Base-by-base conservation (phyloP, 2,888 invertebrate species). In the Stenoptilia bipunctidactyla region DNA sequence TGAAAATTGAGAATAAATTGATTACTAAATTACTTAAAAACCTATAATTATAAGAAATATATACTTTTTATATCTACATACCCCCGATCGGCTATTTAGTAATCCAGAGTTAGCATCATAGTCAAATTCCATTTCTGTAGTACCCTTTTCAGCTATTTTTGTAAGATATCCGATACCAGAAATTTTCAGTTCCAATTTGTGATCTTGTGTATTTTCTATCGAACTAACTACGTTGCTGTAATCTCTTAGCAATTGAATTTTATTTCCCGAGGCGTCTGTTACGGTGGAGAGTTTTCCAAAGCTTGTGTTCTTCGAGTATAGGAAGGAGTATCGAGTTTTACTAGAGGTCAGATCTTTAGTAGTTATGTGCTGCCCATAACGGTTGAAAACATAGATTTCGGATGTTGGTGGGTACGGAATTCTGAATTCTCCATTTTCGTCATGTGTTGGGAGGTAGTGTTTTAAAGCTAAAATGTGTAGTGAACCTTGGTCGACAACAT, bases 331-430 rank as follows among this genome's bases (percentile, higher is more conserved):
- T 65, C 96, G 88, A 3, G 93, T 93, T 74, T 95, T 94, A 37
- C 94, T 96, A n/a, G 97, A 97, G 36, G 97, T 93, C 43, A 97
- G 83, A 71, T 97, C 97, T 67, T 93, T 94, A 1, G 98, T 98
- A 15, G 93, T 92, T 15, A 95, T 92, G 71, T 99, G 99, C 68
- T 98, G 98, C 1, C 99, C 98, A 62, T 96, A 96, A 15, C 94
- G 88, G 73, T 96, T 96, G 71, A 96, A 96, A 1, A 95, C 93
- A 61, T 96, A 96, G 45, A 97, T 88, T 79, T 98, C 98, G 50
- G 96, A 94, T 0, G 95, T 93, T 9, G 96, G 94, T 33, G 97
- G 94, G 65, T 94, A 96, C 1, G 96, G 93, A 56, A 98, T 96
- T 66, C 95, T 92, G 61, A 96, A 97, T 67, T 96, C 94, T 25